Conservation (phyloP, 2,797 vertebrate genomes). For the Tenualosa thibaudeaui region DNA sequence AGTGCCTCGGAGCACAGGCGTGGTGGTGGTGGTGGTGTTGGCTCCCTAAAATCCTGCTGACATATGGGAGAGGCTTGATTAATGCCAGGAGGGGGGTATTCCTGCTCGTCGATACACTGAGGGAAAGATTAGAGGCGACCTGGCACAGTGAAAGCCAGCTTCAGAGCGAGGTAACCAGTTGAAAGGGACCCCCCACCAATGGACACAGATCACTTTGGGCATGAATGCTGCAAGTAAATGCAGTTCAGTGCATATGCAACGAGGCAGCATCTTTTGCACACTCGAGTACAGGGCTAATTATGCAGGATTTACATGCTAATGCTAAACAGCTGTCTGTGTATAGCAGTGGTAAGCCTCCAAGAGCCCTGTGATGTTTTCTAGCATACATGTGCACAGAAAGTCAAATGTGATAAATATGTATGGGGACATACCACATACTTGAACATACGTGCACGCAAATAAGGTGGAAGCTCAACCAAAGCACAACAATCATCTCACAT, state of each 20-base stretch:
- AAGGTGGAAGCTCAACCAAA: not conserved
- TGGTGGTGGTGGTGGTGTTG: not conserved
- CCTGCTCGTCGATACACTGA: not conserved
- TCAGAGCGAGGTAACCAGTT: not conserved
- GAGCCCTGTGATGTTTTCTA: not conserved
- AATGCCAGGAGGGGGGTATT: conserved; percentile 14
- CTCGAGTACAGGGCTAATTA: not conserved
- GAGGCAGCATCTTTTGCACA: not conserved
- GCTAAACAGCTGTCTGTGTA: conserved; percentile 16
- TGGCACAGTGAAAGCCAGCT: not conserved
- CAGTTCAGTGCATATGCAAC: conserved; percentile 1
- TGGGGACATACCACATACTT: not conserved
- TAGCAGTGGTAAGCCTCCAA: not conserved
- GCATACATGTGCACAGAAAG: not conserved
- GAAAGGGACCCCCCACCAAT: not conserved
- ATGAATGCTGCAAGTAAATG: not conserved
- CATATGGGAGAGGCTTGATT: conserved; percentile 11
- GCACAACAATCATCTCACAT: not conserved
- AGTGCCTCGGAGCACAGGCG: conserved; percentile 12
- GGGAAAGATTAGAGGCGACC: conserved; percentile 23
- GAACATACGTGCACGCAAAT: conserved; percentile 49
- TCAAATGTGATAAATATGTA: not conserved
- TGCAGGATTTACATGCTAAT: not conserved
- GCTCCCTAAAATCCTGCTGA: conserved; percentile 20
- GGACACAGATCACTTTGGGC: not conserved